phyloP scores from a whole-genome alignment of 2,113 vertebrate species.

The Ifrita kowaldi region DNA sequence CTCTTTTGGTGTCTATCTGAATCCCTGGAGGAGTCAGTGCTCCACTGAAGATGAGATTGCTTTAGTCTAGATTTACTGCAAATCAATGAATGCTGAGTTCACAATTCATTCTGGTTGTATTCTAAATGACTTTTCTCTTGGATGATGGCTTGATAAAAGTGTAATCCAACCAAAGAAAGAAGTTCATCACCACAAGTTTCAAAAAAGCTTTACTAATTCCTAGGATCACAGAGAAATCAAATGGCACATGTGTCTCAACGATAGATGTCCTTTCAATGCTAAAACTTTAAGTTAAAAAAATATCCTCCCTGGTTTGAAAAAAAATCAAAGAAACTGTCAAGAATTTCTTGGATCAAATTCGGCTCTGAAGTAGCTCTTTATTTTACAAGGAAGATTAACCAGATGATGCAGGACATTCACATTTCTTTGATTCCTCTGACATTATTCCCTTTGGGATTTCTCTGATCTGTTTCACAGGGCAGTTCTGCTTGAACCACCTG shows the following conservation, averaged over 20 bases:
- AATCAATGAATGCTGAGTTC: conserved; percentile 27
- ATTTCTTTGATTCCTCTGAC: conserved; percentile 18
- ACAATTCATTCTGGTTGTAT: conserved; percentile 3
- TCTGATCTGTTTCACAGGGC: background rate
- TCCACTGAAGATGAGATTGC: background rate
- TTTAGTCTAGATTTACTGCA: conserved; percentile 45
- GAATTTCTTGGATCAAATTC: conserved; percentile 23
- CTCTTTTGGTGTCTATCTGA: conserved; percentile 21
- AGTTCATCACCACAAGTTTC: background rate
- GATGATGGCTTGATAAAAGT: conserved; percentile 14
- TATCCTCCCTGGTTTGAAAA: background rate
- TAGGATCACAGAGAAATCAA: background rate
- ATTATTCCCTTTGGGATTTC: background rate
- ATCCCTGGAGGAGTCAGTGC: background rate
- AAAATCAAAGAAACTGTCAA: conserved; percentile 9
- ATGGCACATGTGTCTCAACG: background rate
- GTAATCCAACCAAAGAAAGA: background rate
- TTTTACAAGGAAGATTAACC: conserved; percentile 36
- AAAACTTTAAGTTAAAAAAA: background rate
- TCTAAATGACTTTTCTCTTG: background rate
- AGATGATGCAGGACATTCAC: conserved; percentile 23
- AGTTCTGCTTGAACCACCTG: background rate
- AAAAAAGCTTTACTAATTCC: background rate
- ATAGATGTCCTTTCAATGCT: background rate
- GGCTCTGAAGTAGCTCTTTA: background rate